Evolutionary conservation across 2,888 invertebrate genomes (phyloP).

Genomic region (Villa cingulata): DNA sequence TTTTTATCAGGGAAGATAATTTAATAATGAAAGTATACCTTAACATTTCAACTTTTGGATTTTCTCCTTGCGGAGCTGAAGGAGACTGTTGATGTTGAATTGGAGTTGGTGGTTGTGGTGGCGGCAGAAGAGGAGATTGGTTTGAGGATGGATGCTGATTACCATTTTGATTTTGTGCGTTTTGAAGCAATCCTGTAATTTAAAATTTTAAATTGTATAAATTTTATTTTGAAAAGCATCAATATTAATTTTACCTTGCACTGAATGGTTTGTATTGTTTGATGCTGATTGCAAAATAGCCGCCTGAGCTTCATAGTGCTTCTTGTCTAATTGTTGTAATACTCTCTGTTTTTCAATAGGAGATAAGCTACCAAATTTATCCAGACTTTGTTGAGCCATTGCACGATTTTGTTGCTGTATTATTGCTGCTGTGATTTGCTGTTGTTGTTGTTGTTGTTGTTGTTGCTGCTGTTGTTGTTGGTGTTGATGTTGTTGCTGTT

Average conservation of each 20-base stretch:
- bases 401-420: constrained; percentile 52
- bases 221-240: not conserved
- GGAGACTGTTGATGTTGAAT: constrained; percentile 15
- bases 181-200: constrained; percentile 3
- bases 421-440: constrained; percentile 46
- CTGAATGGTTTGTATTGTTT: constrained; percentile 16
- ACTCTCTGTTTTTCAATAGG: constrained; percentile 43
- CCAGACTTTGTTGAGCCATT: constrained; percentile 46
- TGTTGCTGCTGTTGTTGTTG: constrained; percentile 24
- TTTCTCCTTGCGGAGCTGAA: constrained; percentile 16
- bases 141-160: constrained; percentile 20
- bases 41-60: constrained; percentile 1
- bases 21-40: not conserved
- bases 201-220: no score
- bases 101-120: constrained; percentile 4
- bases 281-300: constrained; percentile 26
- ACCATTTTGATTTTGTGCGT: constrained; percentile 6
- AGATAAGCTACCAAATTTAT: constrained; percentile 44
- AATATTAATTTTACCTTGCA: constrained; percentile 4
- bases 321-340: constrained; percentile 39
- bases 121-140: constrained; percentile 17
- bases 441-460: constrained; percentile 42
- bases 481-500: constrained; percentile 23
- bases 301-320: constrained; percentile 30
- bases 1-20: no score